These are phyloP conservation scores for Arbacia lixula DNA, from an alignment of 53 echinoderm and acorn worm species.

Conservation along the genomic window DNA sequence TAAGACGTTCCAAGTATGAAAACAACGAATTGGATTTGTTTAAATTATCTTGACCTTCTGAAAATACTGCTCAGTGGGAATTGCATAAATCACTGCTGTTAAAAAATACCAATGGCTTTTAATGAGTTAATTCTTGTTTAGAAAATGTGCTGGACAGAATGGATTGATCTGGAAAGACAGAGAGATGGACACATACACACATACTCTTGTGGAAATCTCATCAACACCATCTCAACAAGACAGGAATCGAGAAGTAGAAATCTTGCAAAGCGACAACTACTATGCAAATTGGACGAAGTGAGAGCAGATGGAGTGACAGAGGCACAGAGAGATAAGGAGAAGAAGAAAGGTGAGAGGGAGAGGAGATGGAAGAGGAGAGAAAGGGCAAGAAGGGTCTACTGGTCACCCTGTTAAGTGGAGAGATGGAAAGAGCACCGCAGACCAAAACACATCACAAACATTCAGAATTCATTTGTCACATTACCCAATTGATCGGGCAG, in stretches of 20 bases:
- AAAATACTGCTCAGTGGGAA: too few species aligned
- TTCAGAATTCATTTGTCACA: slow-evolving; percentile 52
- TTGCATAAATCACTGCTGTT: too few species aligned
- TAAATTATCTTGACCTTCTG: too few species aligned
- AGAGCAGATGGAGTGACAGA: neutral
- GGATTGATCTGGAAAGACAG: slow-evolving; percentile 21
- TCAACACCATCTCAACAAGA: slow-evolving; percentile 27
- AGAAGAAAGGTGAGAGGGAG: neutral
- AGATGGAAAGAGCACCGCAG: neutral
- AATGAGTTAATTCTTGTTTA: too few species aligned
- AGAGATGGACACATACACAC: too few species aligned
- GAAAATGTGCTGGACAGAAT: too few species aligned
- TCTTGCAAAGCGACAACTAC: slow-evolving; percentile 40
- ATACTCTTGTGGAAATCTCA: slow-evolving; percentile 36
- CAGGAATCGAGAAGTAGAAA: slow-evolving; percentile 42
- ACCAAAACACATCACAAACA: slow-evolving; percentile 13
- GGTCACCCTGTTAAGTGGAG: slow-evolving; percentile 1
- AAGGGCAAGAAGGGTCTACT: neutral
- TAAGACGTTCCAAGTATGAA: too few species aligned
- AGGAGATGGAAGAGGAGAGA: neutral
- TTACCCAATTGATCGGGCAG: slow-evolving; percentile 36
- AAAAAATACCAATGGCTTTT: too few species aligned
- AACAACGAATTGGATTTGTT: too few species aligned
- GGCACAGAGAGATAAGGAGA: neutral
- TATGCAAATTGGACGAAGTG: neutral